A percentile compares a stretch with the other conserved stretches of the same genome.
These are phyloP conservation scores for Vanacampus margaritifer DNA, from an alignment of 2,113 vertebrate species.

Conservation along the genomic window DNA sequence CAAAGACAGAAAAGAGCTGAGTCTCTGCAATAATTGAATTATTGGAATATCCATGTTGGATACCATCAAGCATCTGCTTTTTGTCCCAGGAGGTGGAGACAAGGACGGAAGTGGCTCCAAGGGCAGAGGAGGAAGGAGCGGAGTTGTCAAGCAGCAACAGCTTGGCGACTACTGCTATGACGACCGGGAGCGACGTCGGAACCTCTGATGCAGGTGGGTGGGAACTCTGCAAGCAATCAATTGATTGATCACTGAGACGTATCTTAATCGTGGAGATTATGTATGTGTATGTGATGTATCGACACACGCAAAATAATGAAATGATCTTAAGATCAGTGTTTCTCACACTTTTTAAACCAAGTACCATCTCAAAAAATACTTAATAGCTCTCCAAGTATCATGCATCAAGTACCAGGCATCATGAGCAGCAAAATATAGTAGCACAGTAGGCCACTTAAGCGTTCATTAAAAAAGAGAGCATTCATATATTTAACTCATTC, in stretches of 20 bases:
- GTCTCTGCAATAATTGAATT: background rate
- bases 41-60: background rate
- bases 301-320: background rate
- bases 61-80: background rate
- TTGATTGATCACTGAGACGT: background rate
- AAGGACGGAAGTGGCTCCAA: conserved; percentile 47
- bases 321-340: background rate
- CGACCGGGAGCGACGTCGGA: conserved; percentile 5
- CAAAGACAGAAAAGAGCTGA: background rate
- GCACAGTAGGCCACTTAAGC: too few species aligned
- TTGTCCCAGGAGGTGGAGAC: conserved; percentile 52
- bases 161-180: conserved; percentile 33
- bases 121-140: conserved; percentile 62
- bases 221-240: background rate
- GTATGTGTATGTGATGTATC: too few species aligned
- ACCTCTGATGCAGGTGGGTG: conserved; percentile 50
- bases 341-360: background rate
- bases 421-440: too few species aligned
- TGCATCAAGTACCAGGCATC: too few species aligned
- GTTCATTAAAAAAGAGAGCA: too few species aligned
- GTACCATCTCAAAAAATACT: background rate
- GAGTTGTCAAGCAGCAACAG: conserved; percentile 67
- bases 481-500: too few species aligned
- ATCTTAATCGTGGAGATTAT: background rate
- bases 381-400: background rate